Evolutionary conservation across 2,113 vertebrate species (phyloP).

Genomic region (Pseudorectes ferrugineus): DNA sequence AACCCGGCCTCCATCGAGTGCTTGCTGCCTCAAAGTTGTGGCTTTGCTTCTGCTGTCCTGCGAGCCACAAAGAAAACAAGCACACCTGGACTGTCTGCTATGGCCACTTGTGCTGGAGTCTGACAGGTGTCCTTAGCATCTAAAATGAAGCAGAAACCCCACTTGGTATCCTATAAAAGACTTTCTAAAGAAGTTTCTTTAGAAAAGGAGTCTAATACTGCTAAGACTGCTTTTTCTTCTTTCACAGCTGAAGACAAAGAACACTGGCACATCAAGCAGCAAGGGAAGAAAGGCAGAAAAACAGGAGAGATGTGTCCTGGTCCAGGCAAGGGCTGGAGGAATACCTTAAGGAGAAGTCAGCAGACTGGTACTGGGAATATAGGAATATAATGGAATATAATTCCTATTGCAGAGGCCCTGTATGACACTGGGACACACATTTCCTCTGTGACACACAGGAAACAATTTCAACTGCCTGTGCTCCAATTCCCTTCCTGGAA

Average conservation of each 20-base stretch:
- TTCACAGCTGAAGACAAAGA: background rate
- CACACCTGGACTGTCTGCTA: background rate
- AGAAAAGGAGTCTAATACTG: background rate
- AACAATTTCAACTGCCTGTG: background rate
- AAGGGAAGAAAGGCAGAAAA: background rate
- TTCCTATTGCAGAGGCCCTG: background rate
- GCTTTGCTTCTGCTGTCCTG: background rate
- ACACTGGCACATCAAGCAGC: background rate
- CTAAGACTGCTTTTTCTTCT: background rate
- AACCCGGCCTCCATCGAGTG: fast-evolving
- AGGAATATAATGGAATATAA: background rate
- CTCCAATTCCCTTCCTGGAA: background rate
- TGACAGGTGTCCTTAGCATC: background rate
- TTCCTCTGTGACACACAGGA: constrained; percentile 1
- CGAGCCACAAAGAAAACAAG: background rate
- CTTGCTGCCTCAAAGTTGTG: background rate
- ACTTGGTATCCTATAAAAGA: background rate
- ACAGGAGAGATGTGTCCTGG: background rate
- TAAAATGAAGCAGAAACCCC: background rate
- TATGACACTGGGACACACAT: background rate
- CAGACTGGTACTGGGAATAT: background rate
- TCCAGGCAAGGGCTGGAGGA: background rate
- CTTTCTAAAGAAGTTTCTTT: background rate
- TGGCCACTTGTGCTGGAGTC: background rate
- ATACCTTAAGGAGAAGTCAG: background rate